Base-by-base conservation (phyloP, 2,888 invertebrate species). In the Cephus spinipes region DNA sequence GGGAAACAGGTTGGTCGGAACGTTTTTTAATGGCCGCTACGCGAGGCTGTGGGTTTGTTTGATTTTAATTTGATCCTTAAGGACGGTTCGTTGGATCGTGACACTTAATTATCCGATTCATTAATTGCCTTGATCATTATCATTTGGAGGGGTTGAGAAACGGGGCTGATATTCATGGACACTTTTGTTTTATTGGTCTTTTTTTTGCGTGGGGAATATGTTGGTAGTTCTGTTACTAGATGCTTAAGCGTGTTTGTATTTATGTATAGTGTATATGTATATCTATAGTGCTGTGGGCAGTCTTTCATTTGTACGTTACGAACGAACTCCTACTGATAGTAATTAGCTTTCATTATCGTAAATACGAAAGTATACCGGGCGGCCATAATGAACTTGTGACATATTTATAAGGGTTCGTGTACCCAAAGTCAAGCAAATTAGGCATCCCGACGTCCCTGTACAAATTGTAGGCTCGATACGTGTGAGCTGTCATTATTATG, bases 311-410 rank as follows among this genome's bases (percentile, higher is more conserved):
- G 23, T 71, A 15, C 12, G 32, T n/a, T 71, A 32, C 71, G 81
- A 77, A 79, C 79, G 86, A 85, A 85, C 83, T 86, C 81, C 80
- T 81, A 83, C 82, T 83, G 82, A 85, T 79, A 81, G 76, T 83
- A 86, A 85, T 85, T 85, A 83, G 81, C 80, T 32, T 83, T 80
- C 79, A 80, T 83, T 85, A 81, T 80, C 79, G 73, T 77, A 79
- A 82, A 84, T 79, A 86, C 80, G 86, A 85, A 85, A 85, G 85
- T 86, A 81, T 77, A 77, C 76, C 82, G 82, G 83, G 81, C 76
- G 73, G 79, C 80, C 80, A n/a, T 85, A 86, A 85, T 86, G 85
- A 85, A 85, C 86, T 86, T 81, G 83, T 85, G 85, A 85, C 83
- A 86, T 85, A 85, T 85, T 86, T 86, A 86, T 83, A 83, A 83